phyloP scores from a whole-genome alignment of 2,888 invertebrate species.

The Escarpia spicata region DNA sequence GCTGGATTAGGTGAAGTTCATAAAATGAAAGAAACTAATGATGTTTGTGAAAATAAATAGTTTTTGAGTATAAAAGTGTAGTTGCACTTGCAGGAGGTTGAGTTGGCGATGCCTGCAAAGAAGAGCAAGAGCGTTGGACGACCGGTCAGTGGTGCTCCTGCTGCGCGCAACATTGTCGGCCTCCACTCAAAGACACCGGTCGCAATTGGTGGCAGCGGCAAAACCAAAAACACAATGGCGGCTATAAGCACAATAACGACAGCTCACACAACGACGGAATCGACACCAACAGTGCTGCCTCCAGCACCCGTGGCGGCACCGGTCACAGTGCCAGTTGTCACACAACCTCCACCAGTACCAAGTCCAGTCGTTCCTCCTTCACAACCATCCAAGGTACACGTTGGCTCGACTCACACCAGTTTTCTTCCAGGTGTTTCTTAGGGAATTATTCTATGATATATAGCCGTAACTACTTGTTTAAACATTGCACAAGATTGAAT shows the following conservation, averaged over 20 bases:
- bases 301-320: conserved; percentile 19
- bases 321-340: neutral
- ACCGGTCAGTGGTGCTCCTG: neutral
- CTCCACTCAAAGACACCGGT: conserved; percentile 31
- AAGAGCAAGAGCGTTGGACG: conserved; percentile 30
- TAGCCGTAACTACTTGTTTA: too few species aligned
- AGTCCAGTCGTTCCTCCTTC: conserved; percentile 53
- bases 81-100: conserved; percentile 57
- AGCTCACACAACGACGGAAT: conserved; percentile 7
- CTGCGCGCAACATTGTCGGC: conserved; percentile 28
- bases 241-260: conserved; percentile 27
- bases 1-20: too few species aligned
- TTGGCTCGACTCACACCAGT: neutral
- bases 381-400: conserved; percentile 57
- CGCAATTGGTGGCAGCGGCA: conserved; percentile 20
- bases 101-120: conserved; percentile 61
- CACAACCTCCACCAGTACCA: conserved; percentile 30
- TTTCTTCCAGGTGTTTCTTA: neutral
- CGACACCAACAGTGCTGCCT: neutral
- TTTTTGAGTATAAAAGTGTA: neutral
- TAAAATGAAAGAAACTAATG: too few species aligned
- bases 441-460: neutral
- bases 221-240: conserved; percentile 6
- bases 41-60: neutral
- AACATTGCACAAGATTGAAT: neutral